Evolutionary conservation across 2,888 invertebrate species (phyloP).

Genomic region (Perizoma affinitatum): DNA sequence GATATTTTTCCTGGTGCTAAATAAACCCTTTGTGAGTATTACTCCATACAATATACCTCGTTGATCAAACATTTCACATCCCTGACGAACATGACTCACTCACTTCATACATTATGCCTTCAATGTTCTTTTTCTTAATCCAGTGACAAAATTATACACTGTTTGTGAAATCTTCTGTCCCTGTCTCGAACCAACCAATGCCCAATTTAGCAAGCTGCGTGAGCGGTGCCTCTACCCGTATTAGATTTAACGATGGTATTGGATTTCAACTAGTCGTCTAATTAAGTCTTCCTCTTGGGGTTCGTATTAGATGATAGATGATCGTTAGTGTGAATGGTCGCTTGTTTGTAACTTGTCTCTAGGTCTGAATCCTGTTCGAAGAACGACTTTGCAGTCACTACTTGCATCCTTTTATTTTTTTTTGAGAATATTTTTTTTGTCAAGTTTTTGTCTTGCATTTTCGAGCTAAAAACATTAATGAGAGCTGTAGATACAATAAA

Average conservation of each 20-base stretch:
- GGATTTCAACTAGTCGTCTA: conserved; percentile 40
- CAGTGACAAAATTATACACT: not conserved
- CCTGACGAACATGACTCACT: too few species aligned
- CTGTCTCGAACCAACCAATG: conserved; percentile 5
- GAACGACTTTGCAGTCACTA: conserved; percentile 2
- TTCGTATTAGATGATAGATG: conserved; percentile 45
- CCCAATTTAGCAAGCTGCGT: conserved; percentile 16
- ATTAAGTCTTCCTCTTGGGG: conserved; percentile 49
- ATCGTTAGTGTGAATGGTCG: conserved; percentile 49
- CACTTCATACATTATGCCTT: too few species aligned
- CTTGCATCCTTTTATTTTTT: too few species aligned
- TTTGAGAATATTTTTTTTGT: too few species aligned
- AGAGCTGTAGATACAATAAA: too few species aligned
- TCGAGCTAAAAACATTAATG: too few species aligned
- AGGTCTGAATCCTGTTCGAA: conserved; percentile 26
- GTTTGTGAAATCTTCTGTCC: conserved; percentile 5
- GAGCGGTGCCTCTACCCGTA: conserved; percentile 17
- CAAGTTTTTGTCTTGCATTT: too few species aligned
- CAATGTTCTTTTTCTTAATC: too few species aligned
- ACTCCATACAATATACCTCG: too few species aligned
- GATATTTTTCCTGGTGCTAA: too few species aligned
- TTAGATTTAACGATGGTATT: conserved; percentile 38
- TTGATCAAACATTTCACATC: too few species aligned
- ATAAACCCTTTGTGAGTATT: too few species aligned
- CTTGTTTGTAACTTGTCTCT: conserved; percentile 54